Evolutionary conservation across 1,140 invertebrate genomes (phyloP), one percentile per base, ranked within the genome.

Genomic region (Drusus annulatus): DNA sequence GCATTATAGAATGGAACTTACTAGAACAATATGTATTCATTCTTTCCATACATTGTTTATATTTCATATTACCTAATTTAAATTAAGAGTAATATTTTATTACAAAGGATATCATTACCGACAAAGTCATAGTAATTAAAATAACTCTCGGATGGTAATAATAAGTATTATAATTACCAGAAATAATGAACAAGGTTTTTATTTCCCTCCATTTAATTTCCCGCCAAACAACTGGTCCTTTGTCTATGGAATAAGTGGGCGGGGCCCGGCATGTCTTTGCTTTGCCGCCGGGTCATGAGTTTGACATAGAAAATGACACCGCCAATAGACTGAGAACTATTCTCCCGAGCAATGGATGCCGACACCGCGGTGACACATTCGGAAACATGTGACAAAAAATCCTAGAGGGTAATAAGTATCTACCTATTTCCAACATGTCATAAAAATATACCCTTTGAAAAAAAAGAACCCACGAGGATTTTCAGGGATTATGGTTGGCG

Each of bases 301-400:
- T 74, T 52, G 54, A 19, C 52, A 76, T 52, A 76, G 28, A 45
- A 62, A 76, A 76, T 62, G 54, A 76, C 74, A 76, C 74, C 74
- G 74, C 74, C 74, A 76, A 76, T 76, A 76, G 52, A 76, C 25
- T 25, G n/a, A 28, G 56, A 60, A 76, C 54, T 54, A 25, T 45
- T 45, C 36, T 13, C 36, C 71, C 8, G 36, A 25, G 10, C 56
- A 62, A 15, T 21, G 23, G 52, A 76, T 45, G 52, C 74, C 17
- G 54, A 54, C 56, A 76, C 74, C 56, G 25, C 25, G 60, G 71
- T 23, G 19, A 19, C 31, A 25, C 65, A 13, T 45, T 45, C 36
- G 36, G 68, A 71, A 50, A 71, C 45, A 71, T 56, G 51, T 71
- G 17, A 71, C 68, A 71, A 71, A 71, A 71, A 71, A 51, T n/a